Percentiles rank a stretch among this genome's conserved stretches.
Evolutionary conservation across 2,113 vertebrate genomes (phyloP).

Genomic region (Erpornis zantholeuca): DNA sequence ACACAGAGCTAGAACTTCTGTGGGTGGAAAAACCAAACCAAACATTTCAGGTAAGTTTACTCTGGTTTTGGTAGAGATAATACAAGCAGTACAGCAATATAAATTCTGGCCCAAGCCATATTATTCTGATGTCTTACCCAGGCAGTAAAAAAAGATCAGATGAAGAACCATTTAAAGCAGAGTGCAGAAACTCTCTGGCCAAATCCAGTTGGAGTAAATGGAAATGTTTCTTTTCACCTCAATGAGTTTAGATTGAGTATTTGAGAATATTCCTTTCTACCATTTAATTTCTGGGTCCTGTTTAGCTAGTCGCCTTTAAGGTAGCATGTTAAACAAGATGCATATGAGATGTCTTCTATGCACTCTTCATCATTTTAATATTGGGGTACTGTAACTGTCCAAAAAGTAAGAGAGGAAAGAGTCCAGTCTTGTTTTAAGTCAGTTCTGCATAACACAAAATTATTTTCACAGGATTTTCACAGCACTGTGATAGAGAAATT

Average conservation of each 20-base stretch:
- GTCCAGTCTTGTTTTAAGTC: not conserved
- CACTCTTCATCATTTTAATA: not conserved
- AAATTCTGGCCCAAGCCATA: not conserved
- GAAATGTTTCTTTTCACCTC: not conserved
- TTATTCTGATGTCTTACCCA: not conserved
- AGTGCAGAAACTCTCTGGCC: not conserved
- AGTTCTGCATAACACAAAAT: not conserved
- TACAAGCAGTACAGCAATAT: not conserved
- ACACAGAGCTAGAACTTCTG: not conserved
- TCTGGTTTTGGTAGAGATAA: not conserved
- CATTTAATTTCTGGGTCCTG: not conserved
- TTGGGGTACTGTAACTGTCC: not conserved
- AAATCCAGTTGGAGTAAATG: not conserved
- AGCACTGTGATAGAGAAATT: not conserved
- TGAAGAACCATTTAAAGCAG: not conserved
- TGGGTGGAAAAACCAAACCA: not conserved
- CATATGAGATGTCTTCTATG: not conserved
- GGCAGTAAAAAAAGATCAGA: not conserved
- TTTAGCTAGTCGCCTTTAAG: not conserved
- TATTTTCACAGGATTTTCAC: not conserved
- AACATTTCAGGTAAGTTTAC: not conserved
- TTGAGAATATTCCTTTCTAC: not conserved
- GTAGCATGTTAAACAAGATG: not conserved
- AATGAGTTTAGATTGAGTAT: not conserved
- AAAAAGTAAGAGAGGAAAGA: not conserved